Base-by-base conservation (phyloP, 2,797 vertebrate species). In the Galagoides demidoff region DNA sequence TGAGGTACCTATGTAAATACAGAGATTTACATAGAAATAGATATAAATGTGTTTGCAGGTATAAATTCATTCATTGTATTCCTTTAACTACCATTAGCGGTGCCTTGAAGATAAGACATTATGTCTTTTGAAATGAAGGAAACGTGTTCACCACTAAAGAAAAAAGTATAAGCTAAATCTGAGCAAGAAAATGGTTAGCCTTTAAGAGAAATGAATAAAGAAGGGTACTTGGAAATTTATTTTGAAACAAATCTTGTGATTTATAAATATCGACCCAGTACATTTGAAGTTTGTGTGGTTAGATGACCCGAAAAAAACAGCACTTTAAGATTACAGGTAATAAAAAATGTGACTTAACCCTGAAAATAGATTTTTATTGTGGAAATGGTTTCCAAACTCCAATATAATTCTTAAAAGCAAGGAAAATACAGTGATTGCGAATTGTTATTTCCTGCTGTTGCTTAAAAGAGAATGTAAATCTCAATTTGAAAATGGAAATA, bases 381-480 rank as follows among this genome's bases (percentile, higher is more conserved):
- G 29, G 74, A 89, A 86, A 74, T 84, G 83, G 39, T 27, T 39
- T 88, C 0, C 45, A 31, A 74, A 31, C 57, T 29, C 2, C 34
- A 90, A 25, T 74, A 84, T 49, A 84, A 93, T 76, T 79, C 92
- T 90, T 4, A 74, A 93, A 74, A 90, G 3, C 9, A 81, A 70
- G 25, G 27, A 68, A 88, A 81, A 31, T 34, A 45, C 7, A 84
- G 3, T 57, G 7, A 45, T 79, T 63, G n/a, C 17, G 76, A 66
- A 83, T 25, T 81, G 37, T 16, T 34, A 78, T 43, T 61, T 93
- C 7, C 17, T 66, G 5, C 49, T 94, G 23, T 63, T 83, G 2
- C 34, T 49, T 81, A 49, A 84, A 20, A 92, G 3, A 37, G 37
- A 78, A 61, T 17, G 20, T 59, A 37, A 74, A 59, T 70, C 37